A percentile compares a stretch with the other conserved stretches of the same genome.
These are phyloP conservation scores for Calephelis perditalis DNA, from an alignment of 2,888 invertebrate genomes.

Conservation along the genomic window DNA sequence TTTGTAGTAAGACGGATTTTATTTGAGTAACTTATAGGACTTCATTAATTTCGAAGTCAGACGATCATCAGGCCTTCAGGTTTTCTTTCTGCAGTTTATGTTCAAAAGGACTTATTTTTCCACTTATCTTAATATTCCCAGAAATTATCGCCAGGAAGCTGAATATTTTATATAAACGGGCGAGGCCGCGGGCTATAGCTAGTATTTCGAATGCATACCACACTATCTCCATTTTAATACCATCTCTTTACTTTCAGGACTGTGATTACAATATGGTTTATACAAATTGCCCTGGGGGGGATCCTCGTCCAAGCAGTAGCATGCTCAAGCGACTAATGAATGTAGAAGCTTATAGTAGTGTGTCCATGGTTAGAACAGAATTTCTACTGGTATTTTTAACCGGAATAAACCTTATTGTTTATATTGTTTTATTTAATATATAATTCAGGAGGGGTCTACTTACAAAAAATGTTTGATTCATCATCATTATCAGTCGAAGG, in stretches of 20 bases:
- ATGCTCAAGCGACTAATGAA: slow-evolving; percentile 43
- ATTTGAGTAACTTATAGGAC: too few species aligned
- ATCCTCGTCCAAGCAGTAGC: slow-evolving; percentile 46
- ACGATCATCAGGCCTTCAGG: too few species aligned
- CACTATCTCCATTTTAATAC: neutral
- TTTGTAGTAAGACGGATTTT: too few species aligned
- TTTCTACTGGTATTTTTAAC: neutral
- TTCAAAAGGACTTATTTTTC: too few species aligned
- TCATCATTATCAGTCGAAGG: too few species aligned
- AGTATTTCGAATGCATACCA: neutral
- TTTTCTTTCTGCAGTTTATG: too few species aligned
- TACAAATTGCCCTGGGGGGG: slow-evolving; percentile 54
- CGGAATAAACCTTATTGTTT: neutral
- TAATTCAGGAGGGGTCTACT: too few species aligned
- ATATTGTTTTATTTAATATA: neutral
- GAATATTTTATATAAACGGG: neutral
- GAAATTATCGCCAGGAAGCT: neutral
- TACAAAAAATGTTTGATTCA: too few species aligned
- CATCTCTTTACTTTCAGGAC: slow-evolving; percentile 38
- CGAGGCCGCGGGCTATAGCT: neutral
- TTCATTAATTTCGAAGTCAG: too few species aligned
- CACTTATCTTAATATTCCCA: neutral
- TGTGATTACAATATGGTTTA: slow-evolving; percentile 59
- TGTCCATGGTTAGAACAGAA: neutral
- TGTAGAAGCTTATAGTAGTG: slow-evolving; percentile 21